phyloP scores from a whole-genome alignment of 2,113 vertebrate genomes.

The Brachirus orientalis region DNA sequence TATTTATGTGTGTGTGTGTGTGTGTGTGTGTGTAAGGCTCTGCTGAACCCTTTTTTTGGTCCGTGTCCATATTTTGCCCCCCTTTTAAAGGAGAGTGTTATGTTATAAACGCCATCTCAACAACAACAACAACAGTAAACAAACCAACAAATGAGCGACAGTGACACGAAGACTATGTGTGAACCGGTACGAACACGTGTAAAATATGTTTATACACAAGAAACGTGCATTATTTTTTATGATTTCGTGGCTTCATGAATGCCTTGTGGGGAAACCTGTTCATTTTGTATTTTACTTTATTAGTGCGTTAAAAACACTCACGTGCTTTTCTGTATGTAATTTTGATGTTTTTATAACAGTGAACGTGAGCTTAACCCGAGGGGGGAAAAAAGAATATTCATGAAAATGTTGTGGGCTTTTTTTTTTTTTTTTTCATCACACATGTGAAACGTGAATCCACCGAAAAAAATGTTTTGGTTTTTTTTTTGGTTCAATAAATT shows the following conservation, averaged over 20 bases:
- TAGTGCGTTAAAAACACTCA: slow-evolving; percentile 86
- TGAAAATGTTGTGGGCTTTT: no score
- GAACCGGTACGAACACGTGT: slow-evolving; percentile 87
- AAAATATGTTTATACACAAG: slow-evolving; percentile 96
- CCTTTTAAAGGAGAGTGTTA: slow-evolving; percentile 39
- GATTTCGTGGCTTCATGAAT: slow-evolving; percentile 90
- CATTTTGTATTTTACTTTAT: slow-evolving; percentile 84
- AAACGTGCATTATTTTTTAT: slow-evolving; percentile 94
- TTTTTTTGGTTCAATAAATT: slow-evolving; percentile 85
- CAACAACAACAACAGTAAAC: slow-evolving; percentile 4
- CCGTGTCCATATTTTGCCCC: slow-evolving; percentile 57
- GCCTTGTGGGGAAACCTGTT: slow-evolving; percentile 82
- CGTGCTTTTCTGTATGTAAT: slow-evolving; percentile 85
- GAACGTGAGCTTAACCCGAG: slow-evolving; percentile 83
- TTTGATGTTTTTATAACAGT: slow-evolving; percentile 88
- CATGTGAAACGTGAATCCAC: slow-evolving; percentile 83
- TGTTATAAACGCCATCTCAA: slow-evolving; percentile 33
- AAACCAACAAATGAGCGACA: slow-evolving; percentile 40
- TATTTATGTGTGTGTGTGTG: slow-evolving; percentile 40
- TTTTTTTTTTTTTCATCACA: slow-evolving; percentile 72
- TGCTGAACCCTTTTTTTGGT: slow-evolving; percentile 49
- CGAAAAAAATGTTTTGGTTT: slow-evolving; percentile 79
- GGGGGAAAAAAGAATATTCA: slow-evolving; percentile 66
- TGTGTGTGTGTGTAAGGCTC: slow-evolving; percentile 21
- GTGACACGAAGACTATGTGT: slow-evolving; percentile 48